Base-by-base conservation (phyloP, 2,797 vertebrate genomes). In the Otolemur crassicaudatus region DNA sequence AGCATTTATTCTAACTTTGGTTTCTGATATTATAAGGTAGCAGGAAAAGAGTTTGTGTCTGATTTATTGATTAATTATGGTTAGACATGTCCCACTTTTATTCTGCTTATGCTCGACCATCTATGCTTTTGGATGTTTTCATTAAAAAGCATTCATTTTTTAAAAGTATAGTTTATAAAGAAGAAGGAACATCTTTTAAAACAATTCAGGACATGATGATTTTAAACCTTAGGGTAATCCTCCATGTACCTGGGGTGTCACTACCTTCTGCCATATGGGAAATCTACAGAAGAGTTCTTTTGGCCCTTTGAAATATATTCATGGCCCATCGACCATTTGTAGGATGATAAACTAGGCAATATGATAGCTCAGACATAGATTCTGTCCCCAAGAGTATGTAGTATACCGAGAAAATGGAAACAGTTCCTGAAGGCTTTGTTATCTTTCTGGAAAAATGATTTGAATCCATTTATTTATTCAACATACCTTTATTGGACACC, bases 261-360 rank as follows among this genome's bases (percentile, higher is more conserved):
- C 60, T 97, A 95, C 93, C 97, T 97, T 73, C 63, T 97, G 76
- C 96, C 89, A 95, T 97, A 97, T 98, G 96, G 97, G 97, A 98
- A 94, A 98, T 97, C 92, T 94, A 86, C 27, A 91, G 96, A 93
- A 97, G 92, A 97, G 98, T 97, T 96, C 92, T 97, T 94, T 97
- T 97, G 97, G 95, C 90, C 90, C 94, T 96, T 98, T 95, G 96
- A 98, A 84, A 85, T 94, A 82, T 95, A 95, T 88, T 94, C 94
- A 56, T 87, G 79, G 82, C 46, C 27, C 43, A 67, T 37, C 94
- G 93, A 90, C 84, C 12, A 65, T 87, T 93, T 43, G n/a, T 58
- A 84, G 87, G 65, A 14, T 53, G 94, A 72, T 91, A 77, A 93
- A 60, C 61, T 61, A 72, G 3, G 46, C 46, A 79, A 19, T 61